Evolutionary conservation across 2,888 invertebrate species (phyloP).

Genomic region (Arenicola marina): DNA sequence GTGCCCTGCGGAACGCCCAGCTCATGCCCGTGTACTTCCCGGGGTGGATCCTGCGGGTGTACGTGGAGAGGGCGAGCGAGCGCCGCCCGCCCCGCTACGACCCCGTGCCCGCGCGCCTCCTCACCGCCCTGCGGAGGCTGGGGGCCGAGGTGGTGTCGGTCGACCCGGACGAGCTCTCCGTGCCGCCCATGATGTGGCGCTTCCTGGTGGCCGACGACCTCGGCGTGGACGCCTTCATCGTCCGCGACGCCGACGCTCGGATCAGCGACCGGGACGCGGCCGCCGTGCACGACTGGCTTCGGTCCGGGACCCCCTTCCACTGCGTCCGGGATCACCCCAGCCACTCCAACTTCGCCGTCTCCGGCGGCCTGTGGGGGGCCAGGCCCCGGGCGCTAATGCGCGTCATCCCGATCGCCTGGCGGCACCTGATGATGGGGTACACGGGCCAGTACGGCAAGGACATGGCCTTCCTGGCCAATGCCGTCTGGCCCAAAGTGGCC

Average conservation of each 20-base stretch:
- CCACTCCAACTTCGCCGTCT: constrained; percentile 8
- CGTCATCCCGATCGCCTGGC: constrained; percentile 11
- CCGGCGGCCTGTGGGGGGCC: constrained; percentile 29
- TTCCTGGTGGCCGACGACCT: constrained; percentile 25
- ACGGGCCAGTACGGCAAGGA: constrained; percentile 19
- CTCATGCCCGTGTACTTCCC: constrained; percentile 26
- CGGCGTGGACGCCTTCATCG: constrained; percentile 19
- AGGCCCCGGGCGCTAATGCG: constrained; percentile 15
- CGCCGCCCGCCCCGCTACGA: constrained; percentile 8
- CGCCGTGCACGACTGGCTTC: constrained; percentile 24
- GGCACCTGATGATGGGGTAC: constrained; percentile 24
- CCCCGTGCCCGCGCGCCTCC: constrained; percentile 19
- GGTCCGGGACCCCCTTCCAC: constrained; percentile 12
- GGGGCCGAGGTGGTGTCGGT: constrained; percentile 25
- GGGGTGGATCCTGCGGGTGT: constrained; percentile 26
- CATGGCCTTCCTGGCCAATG: constrained; percentile 21
- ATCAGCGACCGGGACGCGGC: constrained; percentile 20
- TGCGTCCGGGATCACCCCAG: constrained; percentile 30
- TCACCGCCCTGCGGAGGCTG: constrained; percentile 16
- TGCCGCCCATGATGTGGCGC: constrained; percentile 23
- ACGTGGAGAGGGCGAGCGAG: constrained; percentile 16
- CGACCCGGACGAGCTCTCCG: constrained; percentile 2
- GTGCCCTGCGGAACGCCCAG: constrained; percentile 30
- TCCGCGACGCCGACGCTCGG: constrained; percentile 23
- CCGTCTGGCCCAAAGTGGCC: constrained; percentile 23